Percentiles rank a stretch among this genome's conserved stretches.
Evolutionary conservation across 2,797 vertebrate species (phyloP).

Genomic region (Lithobates pipiens): DNA sequence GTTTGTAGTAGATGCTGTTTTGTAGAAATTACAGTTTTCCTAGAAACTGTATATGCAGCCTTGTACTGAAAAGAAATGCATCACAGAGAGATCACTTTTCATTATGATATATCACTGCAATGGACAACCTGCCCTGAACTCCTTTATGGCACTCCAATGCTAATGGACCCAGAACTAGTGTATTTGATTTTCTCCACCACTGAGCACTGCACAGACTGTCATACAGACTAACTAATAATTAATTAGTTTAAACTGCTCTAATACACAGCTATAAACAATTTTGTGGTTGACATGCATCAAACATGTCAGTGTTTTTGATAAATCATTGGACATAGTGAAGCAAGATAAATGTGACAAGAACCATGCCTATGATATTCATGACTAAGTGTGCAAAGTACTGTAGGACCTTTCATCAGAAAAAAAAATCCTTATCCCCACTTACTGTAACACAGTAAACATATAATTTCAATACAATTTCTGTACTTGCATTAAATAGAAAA

Average conservation of each 20-base stretch:
- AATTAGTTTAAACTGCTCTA: conserved; percentile 17
- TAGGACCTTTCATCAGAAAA: background rate
- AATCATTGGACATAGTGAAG: conserved; percentile 1
- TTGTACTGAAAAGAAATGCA: conserved; percentile 20
- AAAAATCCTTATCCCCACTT: background rate
- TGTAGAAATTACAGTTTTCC: background rate
- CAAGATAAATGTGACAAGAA: conserved; percentile 10
- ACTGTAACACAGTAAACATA: no score
- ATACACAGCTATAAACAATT: conserved; percentile 34
- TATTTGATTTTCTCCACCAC: conserved; percentile 33
- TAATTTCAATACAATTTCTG: no score
- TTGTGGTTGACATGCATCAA: conserved; percentile 22
- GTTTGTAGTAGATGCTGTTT: no score
- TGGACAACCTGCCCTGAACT: conserved; percentile 21
- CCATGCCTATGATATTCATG: conserved; percentile 13
- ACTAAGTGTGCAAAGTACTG: background rate
- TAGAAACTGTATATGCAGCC: background rate
- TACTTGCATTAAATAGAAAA: no score
- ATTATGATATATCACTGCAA: conserved; percentile 36
- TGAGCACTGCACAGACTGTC: conserved; percentile 19
- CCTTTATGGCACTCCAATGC: background rate
- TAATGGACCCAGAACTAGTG: conserved; percentile 27
- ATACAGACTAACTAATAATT: conserved; percentile 9
- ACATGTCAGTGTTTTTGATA: conserved; percentile 26
- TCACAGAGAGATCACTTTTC: conserved; percentile 10